Evolutionary conservation across 2,113 vertebrate species (phyloP).

Genomic region (Malurus alboscapulatus): DNA sequence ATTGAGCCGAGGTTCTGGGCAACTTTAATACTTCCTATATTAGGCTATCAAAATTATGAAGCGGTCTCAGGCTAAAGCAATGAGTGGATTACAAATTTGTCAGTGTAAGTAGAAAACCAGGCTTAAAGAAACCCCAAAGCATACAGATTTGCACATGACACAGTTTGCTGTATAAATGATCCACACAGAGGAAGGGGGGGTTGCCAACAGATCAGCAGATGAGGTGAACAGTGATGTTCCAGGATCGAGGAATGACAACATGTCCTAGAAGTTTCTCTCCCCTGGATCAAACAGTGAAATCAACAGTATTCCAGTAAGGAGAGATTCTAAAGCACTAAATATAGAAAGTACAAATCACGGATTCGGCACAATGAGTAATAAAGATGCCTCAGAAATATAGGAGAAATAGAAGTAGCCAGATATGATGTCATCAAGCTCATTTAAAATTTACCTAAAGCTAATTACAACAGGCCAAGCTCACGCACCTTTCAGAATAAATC

Average conservation of each 20-base stretch:
- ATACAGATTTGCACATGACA: not conserved
- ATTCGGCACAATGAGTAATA: not conserved
- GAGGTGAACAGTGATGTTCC: not conserved
- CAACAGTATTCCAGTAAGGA: not conserved
- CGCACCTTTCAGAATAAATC: constrained; percentile 1
- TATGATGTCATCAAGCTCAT: constrained; percentile 22
- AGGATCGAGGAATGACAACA: not conserved
- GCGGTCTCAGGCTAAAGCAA: not conserved
- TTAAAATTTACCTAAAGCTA: constrained; percentile 7
- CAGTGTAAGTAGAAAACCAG: not conserved
- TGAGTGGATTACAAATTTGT: not conserved
- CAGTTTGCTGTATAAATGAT: not conserved
- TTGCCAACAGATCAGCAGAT: not conserved
- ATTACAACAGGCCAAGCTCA: not conserved
- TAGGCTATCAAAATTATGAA: not conserved
- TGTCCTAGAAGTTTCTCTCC: not conserved
- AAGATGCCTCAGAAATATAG: not conserved
- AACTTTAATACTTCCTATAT: not conserved
- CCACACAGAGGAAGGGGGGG: not conserved
- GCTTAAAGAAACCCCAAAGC: not conserved
- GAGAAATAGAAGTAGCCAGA: not conserved
- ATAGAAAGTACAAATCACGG: not conserved
- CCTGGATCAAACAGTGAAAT: not conserved
- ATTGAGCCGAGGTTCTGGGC: not conserved
- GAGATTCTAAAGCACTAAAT: not conserved